A percentile compares a stretch with the other conserved stretches of the same genome.
These are phyloP conservation scores for Montipora foliosa DNA, from an alignment of 64 coral and sea anemone species.

Conservation along the genomic window DNA sequence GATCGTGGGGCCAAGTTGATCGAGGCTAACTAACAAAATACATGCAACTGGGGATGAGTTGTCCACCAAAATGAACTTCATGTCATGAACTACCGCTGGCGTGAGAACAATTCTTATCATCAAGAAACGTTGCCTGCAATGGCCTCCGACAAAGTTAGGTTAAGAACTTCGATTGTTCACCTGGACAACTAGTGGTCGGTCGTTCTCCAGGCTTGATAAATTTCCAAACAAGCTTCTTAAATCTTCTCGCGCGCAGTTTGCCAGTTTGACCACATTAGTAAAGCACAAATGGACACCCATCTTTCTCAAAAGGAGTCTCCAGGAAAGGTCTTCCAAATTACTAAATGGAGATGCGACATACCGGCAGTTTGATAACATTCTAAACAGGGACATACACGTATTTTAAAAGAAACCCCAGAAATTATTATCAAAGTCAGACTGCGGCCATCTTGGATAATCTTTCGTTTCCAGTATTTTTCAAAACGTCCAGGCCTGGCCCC, in stretches of 20 bases:
- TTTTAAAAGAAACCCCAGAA: neutral
- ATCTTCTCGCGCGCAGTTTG: neutral
- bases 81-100: no score
- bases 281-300: slow-evolving; percentile 38
- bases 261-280: neutral
- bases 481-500: no score
- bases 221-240: neutral
- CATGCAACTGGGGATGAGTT: no score
- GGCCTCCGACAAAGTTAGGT: no score
- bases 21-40: no score
- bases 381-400: slow-evolving; percentile 12
- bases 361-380: slow-evolving; percentile 29
- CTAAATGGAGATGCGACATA: slow-evolving; percentile 26
- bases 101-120: no score
- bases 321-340: slow-evolving; percentile 43
- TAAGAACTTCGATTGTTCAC: neutral
- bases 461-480: slow-evolving; percentile 3
- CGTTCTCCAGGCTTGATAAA: neutral
- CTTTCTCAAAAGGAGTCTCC: slow-evolving; percentile 33
- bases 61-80: no score
- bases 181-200: slow-evolving; percentile 32
- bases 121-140: no score
- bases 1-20: no score
- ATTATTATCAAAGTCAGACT: neutral
- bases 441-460: slow-evolving; percentile 21